phyloP scores from a whole-genome alignment of 64 coral and sea anemone genomes.

The Porites australiensis region DNA sequence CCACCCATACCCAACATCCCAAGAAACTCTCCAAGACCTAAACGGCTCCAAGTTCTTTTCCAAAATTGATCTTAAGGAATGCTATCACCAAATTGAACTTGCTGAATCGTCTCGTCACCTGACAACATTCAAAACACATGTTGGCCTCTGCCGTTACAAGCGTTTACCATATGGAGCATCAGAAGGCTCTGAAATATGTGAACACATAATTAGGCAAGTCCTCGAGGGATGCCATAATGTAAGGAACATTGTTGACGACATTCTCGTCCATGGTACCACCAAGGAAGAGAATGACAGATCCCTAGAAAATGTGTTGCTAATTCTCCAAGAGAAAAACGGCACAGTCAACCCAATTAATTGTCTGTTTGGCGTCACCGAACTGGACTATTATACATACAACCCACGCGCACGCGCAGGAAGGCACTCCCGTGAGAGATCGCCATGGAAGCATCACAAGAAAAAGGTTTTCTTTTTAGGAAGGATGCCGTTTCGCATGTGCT shows the following conservation, averaged over 20 bases:
- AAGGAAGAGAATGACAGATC: constrained; percentile 50
- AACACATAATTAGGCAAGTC: background rate
- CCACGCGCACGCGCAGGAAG: no score
- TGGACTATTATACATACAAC: no score
- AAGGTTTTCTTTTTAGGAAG: no score
- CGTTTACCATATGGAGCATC: constrained; percentile 25
- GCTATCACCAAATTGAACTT: constrained; percentile 45
- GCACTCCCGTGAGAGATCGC: no score
- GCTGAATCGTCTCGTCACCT: constrained; percentile 45
- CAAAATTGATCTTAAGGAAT: no score
- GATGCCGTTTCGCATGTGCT: no score
- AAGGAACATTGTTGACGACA: background rate
- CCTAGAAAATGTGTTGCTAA: constrained; percentile 21
- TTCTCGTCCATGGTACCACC: constrained; percentile 39
- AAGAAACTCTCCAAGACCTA: no score
- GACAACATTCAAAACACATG: constrained; percentile 64
- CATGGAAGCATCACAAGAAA: no score
- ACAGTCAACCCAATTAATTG: constrained; percentile 51
- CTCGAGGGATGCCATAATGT: constrained; percentile 8
- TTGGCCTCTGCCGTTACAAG: constrained; percentile 39
- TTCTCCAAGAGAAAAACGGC: constrained; percentile 53
- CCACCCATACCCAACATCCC: background rate
- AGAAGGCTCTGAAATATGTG: constrained; percentile 12
- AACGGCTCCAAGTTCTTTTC: no score
- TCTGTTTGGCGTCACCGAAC: constrained; percentile 37